Evolutionary conservation across 2,797 vertebrate species (phyloP).

Genomic region (Chelmon rostratus): DNA sequence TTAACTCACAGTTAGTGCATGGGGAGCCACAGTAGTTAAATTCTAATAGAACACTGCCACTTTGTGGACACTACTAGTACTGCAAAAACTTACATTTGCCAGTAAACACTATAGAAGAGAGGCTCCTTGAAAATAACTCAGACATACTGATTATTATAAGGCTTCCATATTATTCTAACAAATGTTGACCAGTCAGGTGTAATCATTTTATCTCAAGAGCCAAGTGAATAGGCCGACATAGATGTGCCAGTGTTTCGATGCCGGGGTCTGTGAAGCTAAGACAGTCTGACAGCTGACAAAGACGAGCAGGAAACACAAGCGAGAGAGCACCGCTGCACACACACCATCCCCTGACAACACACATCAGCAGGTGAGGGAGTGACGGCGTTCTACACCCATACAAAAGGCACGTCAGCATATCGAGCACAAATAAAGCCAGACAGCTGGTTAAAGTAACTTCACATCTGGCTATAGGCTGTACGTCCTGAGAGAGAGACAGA

Average conservation of each 20-base stretch:
- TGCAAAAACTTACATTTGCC: constrained; percentile 21
- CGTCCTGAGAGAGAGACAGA: constrained; percentile 12
- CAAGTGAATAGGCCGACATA: constrained; percentile 14
- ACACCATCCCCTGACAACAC: constrained; percentile 42
- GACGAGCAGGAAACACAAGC: constrained; percentile 41
- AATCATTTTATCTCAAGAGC: not conserved
- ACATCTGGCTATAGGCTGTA: constrained; percentile 55
- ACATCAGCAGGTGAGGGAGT: constrained; percentile 55
- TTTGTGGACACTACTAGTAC: constrained; percentile 64
- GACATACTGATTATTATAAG: not conserved
- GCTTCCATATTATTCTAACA: constrained; percentile 4
- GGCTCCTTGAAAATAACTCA: not conserved
- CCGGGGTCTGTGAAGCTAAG: constrained; percentile 10
- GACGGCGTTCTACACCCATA: constrained; percentile 30
- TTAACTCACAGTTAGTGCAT: constrained; percentile 23
- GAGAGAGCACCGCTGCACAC: constrained; percentile 19
- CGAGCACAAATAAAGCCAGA: constrained; percentile 48
- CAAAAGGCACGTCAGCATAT: constrained; percentile 32
- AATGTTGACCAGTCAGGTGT: not conserved
- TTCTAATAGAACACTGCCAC: constrained; percentile 69
- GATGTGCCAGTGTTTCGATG: constrained; percentile 6
- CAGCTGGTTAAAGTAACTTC: constrained; percentile 54
- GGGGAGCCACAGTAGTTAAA: constrained; percentile 12
- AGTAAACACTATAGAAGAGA: not conserved
- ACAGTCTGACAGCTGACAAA: constrained; percentile 36